These are phyloP conservation scores for Huso huso DNA, from an alignment of 2,797 vertebrate genomes.

Conservation along the genomic window DNA sequence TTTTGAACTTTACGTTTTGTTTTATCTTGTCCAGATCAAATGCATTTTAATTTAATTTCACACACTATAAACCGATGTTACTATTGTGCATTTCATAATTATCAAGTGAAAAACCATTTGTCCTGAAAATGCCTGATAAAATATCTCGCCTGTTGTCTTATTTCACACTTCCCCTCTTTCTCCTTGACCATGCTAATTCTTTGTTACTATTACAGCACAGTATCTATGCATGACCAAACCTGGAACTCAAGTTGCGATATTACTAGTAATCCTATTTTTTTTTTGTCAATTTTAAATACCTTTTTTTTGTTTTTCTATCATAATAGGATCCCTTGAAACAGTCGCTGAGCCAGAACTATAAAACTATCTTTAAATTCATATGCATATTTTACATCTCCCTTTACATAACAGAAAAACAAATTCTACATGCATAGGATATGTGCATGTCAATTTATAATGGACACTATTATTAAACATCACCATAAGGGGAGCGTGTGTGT, in stretches of 20 bases:
- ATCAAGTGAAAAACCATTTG: conserved; percentile 20
- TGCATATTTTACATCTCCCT: too few relatives aligned
- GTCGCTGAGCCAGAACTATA: too few relatives aligned
- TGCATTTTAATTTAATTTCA: conserved; percentile 40
- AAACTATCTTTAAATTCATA: too few relatives aligned
- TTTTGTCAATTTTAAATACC: neutral
- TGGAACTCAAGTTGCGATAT: neutral
- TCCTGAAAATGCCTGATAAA: conserved; percentile 2
- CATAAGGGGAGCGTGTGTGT: too few relatives aligned
- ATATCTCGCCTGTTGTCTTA: conserved; percentile 12
- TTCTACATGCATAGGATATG: too few relatives aligned
- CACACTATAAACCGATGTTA: conserved; percentile 31
- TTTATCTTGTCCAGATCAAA: conserved; percentile 24
- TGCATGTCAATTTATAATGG: too few relatives aligned
- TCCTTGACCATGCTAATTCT: conserved; percentile 13
- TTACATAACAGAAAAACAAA: too few relatives aligned
- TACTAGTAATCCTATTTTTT: conserved; percentile 1
- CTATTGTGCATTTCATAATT: conserved; percentile 30
- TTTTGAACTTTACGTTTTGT: conserved; percentile 23
- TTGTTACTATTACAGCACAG: neutral
- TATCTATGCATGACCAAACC: neutral
- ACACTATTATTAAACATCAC: too few relatives aligned
- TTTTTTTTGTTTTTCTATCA: neutral
- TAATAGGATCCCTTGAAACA: conserved; percentile 3
- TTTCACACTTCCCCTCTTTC: conserved; percentile 6